These are phyloP conservation scores for Lagopus muta DNA, from an alignment of 2,113 vertebrate species.

Conservation along the genomic window DNA sequence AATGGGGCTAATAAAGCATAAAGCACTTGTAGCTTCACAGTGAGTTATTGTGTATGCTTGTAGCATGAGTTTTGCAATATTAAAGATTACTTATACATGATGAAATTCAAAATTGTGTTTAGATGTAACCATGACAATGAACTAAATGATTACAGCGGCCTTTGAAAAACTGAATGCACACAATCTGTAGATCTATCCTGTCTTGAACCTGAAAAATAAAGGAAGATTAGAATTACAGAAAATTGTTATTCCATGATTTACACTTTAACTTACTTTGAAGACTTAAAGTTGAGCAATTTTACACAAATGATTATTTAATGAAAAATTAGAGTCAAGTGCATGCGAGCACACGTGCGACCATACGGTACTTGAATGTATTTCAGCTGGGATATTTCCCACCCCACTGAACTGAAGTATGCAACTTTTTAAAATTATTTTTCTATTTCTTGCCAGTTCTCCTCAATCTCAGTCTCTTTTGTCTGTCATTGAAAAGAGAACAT, in stretches of 20 bases:
- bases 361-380: not conserved
- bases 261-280: slow-evolving; percentile 27
- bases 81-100: not conserved
- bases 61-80: not conserved
- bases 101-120: not conserved
- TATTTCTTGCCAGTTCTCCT: slow-evolving; percentile 3
- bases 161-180: not conserved
- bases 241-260: slow-evolving; percentile 10
- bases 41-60: not conserved
- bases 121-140: not conserved
- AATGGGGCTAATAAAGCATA: slow-evolving; percentile 18
- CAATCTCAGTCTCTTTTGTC: slow-evolving; percentile 30
- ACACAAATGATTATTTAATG: not conserved
- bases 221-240: not conserved
- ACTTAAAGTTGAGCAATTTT: not conserved
- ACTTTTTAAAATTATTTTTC: not conserved
- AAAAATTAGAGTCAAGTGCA: not conserved
- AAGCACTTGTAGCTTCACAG: not conserved
- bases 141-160: not conserved
- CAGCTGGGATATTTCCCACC: not conserved
- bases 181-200: not conserved
- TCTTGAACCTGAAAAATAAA: not conserved
- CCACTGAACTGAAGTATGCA: not conserved
- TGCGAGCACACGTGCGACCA: not conserved
- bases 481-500: slow-evolving; percentile 24